Evolutionary conservation across 1,140 invertebrate species (phyloP).

Genomic region (Bombus consobrinus): DNA sequence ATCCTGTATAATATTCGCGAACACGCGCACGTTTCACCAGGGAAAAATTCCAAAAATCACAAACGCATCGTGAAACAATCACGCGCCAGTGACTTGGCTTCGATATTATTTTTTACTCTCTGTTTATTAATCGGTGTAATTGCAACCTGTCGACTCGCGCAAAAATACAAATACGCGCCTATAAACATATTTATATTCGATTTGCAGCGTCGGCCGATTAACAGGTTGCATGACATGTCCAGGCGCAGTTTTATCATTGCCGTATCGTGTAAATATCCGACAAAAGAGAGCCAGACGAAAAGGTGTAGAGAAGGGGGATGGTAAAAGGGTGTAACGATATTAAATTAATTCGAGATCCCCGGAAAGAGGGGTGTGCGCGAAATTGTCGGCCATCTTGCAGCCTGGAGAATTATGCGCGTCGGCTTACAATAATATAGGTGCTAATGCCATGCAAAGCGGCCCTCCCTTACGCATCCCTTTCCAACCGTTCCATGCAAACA

Average conservation of each 20-base stretch:
- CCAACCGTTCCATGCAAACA: conserved; percentile 21
- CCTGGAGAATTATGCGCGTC: conserved; percentile 75
- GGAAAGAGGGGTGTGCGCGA: neutral
- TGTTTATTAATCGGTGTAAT: conserved; percentile 22
- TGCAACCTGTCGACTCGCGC: neutral
- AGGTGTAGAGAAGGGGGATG: neutral
- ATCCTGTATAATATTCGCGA: neutral
- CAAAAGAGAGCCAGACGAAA: neutral
- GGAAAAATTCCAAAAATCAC: neutral
- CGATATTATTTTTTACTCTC: neutral
- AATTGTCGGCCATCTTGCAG: conserved; percentile 6
- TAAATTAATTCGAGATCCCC: conserved; percentile 34
- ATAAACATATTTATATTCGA: conserved; percentile 37
- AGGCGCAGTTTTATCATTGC: conserved; percentile 30
- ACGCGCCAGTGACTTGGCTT: neutral
- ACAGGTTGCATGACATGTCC: conserved; percentile 15
- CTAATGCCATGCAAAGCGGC: conserved; percentile 76
- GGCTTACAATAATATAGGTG: conserved; percentile 79
- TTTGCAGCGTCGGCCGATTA: conserved; percentile 17
- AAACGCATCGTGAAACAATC: neutral
- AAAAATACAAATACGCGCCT: conserved; percentile 23
- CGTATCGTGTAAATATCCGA: conserved; percentile 28
- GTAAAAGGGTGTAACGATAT: conserved; percentile 28
- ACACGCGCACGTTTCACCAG: neutral
- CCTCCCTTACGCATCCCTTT: neutral